phyloP scores from a whole-genome alignment of 2,888 invertebrate genomes.

The Patella pellucida region DNA sequence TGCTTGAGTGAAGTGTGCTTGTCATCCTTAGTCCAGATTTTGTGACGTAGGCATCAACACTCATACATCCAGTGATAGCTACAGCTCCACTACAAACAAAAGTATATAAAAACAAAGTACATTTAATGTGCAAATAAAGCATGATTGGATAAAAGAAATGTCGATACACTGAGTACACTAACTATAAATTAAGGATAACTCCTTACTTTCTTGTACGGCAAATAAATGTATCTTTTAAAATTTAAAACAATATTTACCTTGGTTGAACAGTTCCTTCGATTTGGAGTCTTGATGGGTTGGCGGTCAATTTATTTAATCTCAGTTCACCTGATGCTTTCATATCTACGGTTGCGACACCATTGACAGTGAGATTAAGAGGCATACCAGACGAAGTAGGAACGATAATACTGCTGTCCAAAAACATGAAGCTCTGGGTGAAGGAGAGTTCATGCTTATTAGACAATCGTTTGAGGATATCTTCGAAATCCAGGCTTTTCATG shows the following conservation, averaged over 20 bases:
- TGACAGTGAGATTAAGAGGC: slow-evolving; percentile 85
- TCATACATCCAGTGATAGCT: slow-evolving; percentile 87
- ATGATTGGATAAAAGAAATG: no score
- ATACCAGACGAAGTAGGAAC: slow-evolving; percentile 88
- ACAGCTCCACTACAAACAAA: slow-evolving; percentile 80
- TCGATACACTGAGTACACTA: no score
- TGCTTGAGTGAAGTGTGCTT: slow-evolving; percentile 86
- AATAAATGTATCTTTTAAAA: no score
- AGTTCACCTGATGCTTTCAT: slow-evolving; percentile 85
- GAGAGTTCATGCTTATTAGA: slow-evolving; percentile 82
- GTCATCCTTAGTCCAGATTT: slow-evolving; percentile 86
- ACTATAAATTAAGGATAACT: no score
- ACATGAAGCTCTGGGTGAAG: slow-evolving; percentile 86
- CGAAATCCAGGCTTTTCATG: slow-evolving; percentile 69
- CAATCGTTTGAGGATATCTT: slow-evolving; percentile 74
- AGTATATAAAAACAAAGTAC: background rate
- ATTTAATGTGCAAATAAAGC: background rate
- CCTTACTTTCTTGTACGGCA: no score
- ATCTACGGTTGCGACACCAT: slow-evolving; percentile 89
- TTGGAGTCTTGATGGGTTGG: slow-evolving; percentile 76
- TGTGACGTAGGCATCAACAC: slow-evolving; percentile 84
- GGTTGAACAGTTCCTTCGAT: slow-evolving; percentile 87
- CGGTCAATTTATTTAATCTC: slow-evolving; percentile 77
- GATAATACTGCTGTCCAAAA: slow-evolving; percentile 89
- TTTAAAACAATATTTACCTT: slow-evolving; percentile 73